Conservation (phyloP, 2,888 invertebrate genomes). For the Drosophila tripunctata region DNA sequence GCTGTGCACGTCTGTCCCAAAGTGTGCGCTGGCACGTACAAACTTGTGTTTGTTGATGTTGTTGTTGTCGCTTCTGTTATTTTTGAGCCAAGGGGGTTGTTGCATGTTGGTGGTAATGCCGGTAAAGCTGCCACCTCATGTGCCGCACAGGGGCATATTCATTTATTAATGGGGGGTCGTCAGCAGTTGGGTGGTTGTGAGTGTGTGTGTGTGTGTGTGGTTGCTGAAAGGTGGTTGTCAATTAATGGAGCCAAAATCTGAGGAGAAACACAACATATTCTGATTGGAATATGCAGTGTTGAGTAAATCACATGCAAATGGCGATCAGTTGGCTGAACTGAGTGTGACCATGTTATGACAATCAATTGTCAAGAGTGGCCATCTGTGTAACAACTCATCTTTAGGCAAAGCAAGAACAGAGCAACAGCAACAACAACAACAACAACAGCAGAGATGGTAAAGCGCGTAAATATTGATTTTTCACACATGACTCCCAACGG, state of each 20-base stretch:
- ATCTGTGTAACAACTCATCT: conserved; percentile 9
- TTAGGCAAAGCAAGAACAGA: conserved; percentile 5
- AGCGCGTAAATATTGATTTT: conserved; percentile 82
- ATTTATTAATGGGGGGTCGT: conserved; percentile 69
- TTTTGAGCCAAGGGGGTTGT: conserved; percentile 41
- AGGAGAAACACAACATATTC: conserved; percentile 22
- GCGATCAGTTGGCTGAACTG: neutral
- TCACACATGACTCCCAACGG: conserved; percentile 66
- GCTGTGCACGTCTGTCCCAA: conserved; percentile 3
- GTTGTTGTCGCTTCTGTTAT: conserved; percentile 27
- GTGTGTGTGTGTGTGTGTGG: conserved; percentile 15
- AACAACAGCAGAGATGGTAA: conserved; percentile 20
- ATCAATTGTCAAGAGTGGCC: conserved; percentile 17
- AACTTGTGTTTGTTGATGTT: conserved; percentile 37
- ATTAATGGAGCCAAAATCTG: conserved; percentile 25
- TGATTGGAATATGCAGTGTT: conserved; percentile 24
- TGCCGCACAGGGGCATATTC: conserved; percentile 64
- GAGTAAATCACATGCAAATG: neutral
- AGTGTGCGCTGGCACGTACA: conserved; percentile 61
- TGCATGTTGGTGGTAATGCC: conserved; percentile 57
- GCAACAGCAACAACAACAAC: conserved; percentile 23
- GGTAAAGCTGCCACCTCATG: conserved; percentile 67
- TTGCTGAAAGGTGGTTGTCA: conserved; percentile 62
- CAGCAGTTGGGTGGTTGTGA: conserved; percentile 22
- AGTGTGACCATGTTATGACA: conserved; percentile 1